These are phyloP conservation scores for Tricholauxania praeusta DNA, from an alignment of 2,888 invertebrate species.

Conservation along the genomic window DNA sequence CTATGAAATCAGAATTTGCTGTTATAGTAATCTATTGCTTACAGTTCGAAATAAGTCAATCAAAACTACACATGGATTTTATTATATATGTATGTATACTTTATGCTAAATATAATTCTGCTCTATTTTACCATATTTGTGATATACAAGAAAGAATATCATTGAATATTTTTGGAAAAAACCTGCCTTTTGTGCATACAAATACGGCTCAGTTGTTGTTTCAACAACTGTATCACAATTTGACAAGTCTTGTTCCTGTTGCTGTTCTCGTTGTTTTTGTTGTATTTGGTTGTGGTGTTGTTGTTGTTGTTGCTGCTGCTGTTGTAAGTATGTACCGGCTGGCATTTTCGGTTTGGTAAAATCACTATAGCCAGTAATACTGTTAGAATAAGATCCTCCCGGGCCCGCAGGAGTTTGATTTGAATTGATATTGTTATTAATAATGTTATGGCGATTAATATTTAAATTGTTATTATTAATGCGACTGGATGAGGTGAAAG, in stretches of 20 bases:
- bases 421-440: constrained; percentile 14
- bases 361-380: constrained; percentile 12
- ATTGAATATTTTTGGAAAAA: background rate
- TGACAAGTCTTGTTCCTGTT: constrained; percentile 16
- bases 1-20: too few species aligned
- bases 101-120: too few species aligned
- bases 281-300: constrained; percentile 24
- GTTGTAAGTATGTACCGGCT: constrained; percentile 27
- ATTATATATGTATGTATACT: too few species aligned
- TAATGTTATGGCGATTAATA: constrained; percentile 19
- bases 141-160: background rate
- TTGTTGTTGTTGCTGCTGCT: constrained; percentile 18
- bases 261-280: constrained; percentile 24
- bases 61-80: too few species aligned
- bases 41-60: too few species aligned
- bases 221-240: constrained; percentile 4
- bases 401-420: constrained; percentile 25
- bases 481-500: constrained; percentile 29
- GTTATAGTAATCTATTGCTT: too few species aligned
- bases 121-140: too few species aligned
- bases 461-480: constrained; percentile 24
- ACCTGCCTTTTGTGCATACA: constrained; percentile 35
- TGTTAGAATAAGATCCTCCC: constrained; percentile 13
- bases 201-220: constrained; percentile 30
- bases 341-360: constrained; percentile 5